Conservation (phyloP, 1,140 invertebrate genomes). For the Idris sp. region DNA sequence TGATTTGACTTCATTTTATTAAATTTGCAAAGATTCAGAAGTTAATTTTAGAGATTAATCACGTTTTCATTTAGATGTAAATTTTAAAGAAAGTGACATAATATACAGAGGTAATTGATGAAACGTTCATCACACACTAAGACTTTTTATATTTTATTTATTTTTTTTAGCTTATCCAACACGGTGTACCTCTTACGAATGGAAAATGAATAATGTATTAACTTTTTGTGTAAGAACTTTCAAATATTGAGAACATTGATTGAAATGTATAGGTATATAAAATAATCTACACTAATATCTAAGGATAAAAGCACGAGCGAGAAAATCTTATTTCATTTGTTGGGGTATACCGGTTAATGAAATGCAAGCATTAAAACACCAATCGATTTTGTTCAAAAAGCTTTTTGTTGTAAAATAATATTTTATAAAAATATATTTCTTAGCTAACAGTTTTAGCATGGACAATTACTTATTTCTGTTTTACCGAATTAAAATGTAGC, state of each 20-base stretch:
- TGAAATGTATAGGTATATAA: constrained; percentile 37
- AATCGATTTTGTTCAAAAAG: constrained; percentile 24
- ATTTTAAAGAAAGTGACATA: constrained; percentile 36
- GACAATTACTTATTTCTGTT: constrained; percentile 45
- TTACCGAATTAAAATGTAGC: constrained; percentile 50
- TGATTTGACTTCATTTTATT: constrained; percentile 23
- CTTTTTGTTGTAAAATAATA: constrained; percentile 37
- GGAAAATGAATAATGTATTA: constrained; percentile 41
- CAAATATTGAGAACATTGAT: constrained; percentile 26
- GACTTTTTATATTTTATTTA: constrained; percentile 12
- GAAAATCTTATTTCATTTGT: constrained; percentile 32
- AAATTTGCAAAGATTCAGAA: constrained; percentile 38
- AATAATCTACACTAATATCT: constrained; percentile 35
- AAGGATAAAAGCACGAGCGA: constrained; percentile 1
- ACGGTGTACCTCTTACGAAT: too few species aligned
- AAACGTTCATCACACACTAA: constrained; percentile 25
- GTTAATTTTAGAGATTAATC: constrained; percentile 49
- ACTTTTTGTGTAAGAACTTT: constrained; percentile 36
- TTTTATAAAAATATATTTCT: constrained; percentile 40
- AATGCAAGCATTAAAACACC: constrained; percentile 30
- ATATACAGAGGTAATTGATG: constrained; percentile 38
- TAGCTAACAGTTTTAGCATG: constrained; percentile 23
- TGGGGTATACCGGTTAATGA: constrained; percentile 15
- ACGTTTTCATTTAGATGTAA: constrained; percentile 53
- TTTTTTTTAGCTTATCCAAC: too few species aligned